phyloP scores from a whole-genome alignment of 2,888 invertebrate species.

The Lutraria lutraria region DNA sequence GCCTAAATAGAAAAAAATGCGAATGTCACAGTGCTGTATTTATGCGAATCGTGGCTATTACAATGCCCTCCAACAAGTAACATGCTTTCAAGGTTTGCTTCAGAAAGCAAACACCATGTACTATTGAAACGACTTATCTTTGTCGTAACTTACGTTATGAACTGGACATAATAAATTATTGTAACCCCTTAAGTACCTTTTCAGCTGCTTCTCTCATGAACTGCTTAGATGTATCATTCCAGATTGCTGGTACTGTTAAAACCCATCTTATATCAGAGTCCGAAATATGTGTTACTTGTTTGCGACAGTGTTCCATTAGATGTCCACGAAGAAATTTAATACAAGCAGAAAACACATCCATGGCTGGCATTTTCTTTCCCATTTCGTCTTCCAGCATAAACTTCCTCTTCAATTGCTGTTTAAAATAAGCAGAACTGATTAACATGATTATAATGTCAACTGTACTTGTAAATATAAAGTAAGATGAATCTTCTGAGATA shows the following conservation, averaged over 20 bases:
- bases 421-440: no score
- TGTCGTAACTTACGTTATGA: not conserved
- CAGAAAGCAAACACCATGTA: not conserved
- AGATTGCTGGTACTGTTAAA: slow-evolving; percentile 61
- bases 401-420: slow-evolving; percentile 45
- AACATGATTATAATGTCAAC: no score
- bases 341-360: slow-evolving; percentile 57
- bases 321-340: slow-evolving; percentile 51
- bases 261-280: slow-evolving; percentile 54
- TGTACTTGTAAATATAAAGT: no score
- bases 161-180: not conserved
- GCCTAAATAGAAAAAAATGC: slow-evolving; percentile 40
- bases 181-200: slow-evolving; percentile 29
- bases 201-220: slow-evolving; percentile 63
- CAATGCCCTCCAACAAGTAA: not conserved
- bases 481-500: no score
- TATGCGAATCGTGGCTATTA: not conserved
- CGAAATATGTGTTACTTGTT: not conserved
- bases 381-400: slow-evolving; percentile 56
- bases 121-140: not conserved
- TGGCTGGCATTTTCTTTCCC: slow-evolving; percentile 51
- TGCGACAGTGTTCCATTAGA: slow-evolving; percentile 21
- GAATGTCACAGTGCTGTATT: not conserved
- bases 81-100: not conserved
- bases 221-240: slow-evolving; percentile 64